Evolutionary conservation across 2,888 invertebrate species (phyloP).

Genomic region (Chymomyza fuscimana): DNA sequence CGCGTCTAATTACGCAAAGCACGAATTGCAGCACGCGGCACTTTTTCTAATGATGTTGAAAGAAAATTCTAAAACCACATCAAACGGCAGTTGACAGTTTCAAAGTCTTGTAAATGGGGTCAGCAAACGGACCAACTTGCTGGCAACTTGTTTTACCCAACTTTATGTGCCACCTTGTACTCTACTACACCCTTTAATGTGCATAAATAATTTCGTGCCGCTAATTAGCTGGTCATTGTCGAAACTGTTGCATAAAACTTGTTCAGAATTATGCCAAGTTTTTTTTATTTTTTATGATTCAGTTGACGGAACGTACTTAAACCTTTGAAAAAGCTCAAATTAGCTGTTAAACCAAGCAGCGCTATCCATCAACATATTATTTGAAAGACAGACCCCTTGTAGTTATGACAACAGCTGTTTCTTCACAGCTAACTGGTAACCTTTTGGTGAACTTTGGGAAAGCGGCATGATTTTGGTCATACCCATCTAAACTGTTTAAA

Average conservation of each 20-base stretch:
- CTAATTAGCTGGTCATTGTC: conserved; percentile 41
- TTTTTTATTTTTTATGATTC: neutral
- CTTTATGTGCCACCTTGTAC: neutral
- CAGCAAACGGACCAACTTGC: conserved; percentile 25
- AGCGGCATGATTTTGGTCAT: too few relatives aligned
- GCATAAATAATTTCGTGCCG: conserved; percentile 40
- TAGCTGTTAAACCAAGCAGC: neutral
- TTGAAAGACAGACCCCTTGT: neutral
- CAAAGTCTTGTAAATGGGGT: conserved; percentile 39
- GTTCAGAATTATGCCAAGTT: conserved; percentile 4
- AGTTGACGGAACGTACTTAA: neutral
- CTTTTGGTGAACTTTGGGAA: too few relatives aligned
- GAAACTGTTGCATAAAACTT: neutral
- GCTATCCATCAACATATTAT: too few relatives aligned
- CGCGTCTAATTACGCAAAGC: conserved; percentile 16
- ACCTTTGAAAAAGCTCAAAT: neutral
- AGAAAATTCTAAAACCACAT: conserved; percentile 36
- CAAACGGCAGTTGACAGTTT: conserved; percentile 47
- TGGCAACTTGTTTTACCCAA: neutral
- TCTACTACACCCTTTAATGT: neutral
- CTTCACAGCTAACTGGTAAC: neutral
- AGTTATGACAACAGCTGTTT: neutral
- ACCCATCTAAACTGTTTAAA: too few relatives aligned
- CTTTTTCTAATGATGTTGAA: conserved; percentile 27
- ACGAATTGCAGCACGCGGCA: conserved; percentile 45